phyloP scores from a whole-genome alignment of 2,797 vertebrate species.

The Epinephelus awoara region DNA sequence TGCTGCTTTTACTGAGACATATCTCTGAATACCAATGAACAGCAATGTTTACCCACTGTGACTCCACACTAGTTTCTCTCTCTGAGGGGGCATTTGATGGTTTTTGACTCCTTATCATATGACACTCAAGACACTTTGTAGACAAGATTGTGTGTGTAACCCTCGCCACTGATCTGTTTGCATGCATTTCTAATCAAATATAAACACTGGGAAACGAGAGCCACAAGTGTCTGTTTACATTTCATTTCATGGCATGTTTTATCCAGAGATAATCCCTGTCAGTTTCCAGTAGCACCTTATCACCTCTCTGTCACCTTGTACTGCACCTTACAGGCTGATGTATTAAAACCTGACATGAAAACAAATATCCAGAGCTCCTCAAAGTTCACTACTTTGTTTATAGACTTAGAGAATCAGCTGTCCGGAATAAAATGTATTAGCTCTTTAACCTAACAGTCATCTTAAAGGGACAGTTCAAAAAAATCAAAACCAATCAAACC shows the following conservation, averaged over 20 bases:
- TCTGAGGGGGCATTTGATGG: slow-evolving; percentile 3
- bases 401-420: neutral
- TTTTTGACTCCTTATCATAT: slow-evolving; percentile 30
- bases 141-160: slow-evolving; percentile 8
- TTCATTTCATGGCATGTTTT: slow-evolving; percentile 54
- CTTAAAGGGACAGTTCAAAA: too few species aligned
- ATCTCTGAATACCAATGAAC: slow-evolving; percentile 69
- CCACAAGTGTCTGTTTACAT: slow-evolving; percentile 46
- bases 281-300: slow-evolving; percentile 38
- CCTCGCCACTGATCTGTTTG: slow-evolving; percentile 28
- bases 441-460: neutral
- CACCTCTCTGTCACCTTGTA: slow-evolving; percentile 46
- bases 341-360: slow-evolving; percentile 47
- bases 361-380: neutral
- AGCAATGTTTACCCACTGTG: slow-evolving; percentile 31
- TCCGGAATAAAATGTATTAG: neutral
- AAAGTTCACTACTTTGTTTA: neutral
- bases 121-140: slow-evolving; percentile 1
- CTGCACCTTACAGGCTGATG: slow-evolving; percentile 26
- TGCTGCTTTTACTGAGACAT: slow-evolving; percentile 48
- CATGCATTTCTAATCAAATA: slow-evolving; percentile 42
- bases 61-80: slow-evolving; percentile 3
- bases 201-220: slow-evolving; percentile 30
- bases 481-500: too few species aligned
- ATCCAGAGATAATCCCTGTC: slow-evolving; percentile 43